phyloP scores from a whole-genome alignment of 2,888 invertebrate species.

The Epinotia bilunana region DNA sequence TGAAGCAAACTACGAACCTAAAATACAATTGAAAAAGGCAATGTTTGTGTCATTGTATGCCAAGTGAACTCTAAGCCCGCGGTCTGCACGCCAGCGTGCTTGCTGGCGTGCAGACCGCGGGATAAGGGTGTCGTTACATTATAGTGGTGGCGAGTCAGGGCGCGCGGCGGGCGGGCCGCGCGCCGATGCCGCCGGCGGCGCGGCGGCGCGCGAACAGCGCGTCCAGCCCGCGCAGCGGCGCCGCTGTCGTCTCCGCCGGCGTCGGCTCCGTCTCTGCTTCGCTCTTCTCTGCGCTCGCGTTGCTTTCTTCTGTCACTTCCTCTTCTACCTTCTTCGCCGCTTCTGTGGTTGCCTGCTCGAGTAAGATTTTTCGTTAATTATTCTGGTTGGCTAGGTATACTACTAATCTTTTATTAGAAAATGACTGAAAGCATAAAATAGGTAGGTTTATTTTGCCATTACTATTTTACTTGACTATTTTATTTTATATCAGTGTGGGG shows the following conservation, averaged over 20 bases:
- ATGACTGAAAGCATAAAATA: no score
- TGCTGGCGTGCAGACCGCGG: no score
- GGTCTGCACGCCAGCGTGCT: no score
- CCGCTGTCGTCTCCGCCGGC: slow-evolving; percentile 75
- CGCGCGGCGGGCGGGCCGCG: slow-evolving; percentile 68
- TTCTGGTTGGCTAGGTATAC: no score
- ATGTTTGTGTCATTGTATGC: slow-evolving; percentile 21
- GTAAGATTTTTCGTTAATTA: neutral
- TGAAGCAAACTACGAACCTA: neutral
- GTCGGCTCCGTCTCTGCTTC: slow-evolving; percentile 70
- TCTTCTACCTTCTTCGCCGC: slow-evolving; percentile 70
- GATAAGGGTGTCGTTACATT: slow-evolving; percentile 13
- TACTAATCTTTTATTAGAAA: no score
- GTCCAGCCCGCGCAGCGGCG: slow-evolving; percentile 86
- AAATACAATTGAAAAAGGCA: neutral
- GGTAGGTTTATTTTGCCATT: no score
- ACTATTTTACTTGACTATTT: no score
- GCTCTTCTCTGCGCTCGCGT: slow-evolving; percentile 67
- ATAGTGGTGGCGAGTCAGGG: slow-evolving; percentile 47
- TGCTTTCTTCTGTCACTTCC: slow-evolving; percentile 74
- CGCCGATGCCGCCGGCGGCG: slow-evolving; percentile 79
- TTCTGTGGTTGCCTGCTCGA: slow-evolving; percentile 71
- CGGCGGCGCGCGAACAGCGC: slow-evolving; percentile 89
- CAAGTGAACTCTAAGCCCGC: neutral
- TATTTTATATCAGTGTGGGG: no score